These are phyloP conservation scores for Mastigias papua DNA, from an alignment of 30 jellyfish, hydroid and myxozoan genomes.

Conservation along the genomic window DNA sequence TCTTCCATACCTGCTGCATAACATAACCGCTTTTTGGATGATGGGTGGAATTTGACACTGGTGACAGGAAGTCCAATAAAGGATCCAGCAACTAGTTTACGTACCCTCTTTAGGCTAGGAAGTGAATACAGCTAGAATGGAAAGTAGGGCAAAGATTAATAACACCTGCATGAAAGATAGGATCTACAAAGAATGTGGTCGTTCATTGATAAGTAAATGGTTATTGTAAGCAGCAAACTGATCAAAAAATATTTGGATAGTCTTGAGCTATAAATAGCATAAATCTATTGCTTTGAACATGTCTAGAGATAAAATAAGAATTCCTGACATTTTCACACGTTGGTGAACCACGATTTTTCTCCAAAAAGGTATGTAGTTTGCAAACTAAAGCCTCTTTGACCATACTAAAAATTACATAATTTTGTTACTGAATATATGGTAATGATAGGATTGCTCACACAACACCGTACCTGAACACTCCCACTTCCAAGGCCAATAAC, in stretches of 20 bases:
- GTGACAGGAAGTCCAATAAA: constrained; percentile 83
- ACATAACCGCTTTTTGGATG: constrained; percentile 53
- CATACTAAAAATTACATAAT: too few relatives aligned
- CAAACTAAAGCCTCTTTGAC: too few relatives aligned
- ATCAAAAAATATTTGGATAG: too few relatives aligned
- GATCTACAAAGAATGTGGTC: too few relatives aligned
- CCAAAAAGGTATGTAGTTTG: too few relatives aligned
- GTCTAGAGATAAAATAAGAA: too few relatives aligned
- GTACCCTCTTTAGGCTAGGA: constrained; percentile 73
- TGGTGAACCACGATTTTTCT: too few relatives aligned
- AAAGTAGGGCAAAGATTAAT: background rate
- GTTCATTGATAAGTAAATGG: too few relatives aligned
- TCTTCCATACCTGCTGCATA: constrained; percentile 87
- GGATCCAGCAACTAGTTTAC: constrained; percentile 81
- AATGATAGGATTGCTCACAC: background rate
- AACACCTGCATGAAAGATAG: background rate
- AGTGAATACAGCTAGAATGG: constrained; percentile 61
- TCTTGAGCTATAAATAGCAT: too few relatives aligned
- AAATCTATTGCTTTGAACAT: too few relatives aligned
- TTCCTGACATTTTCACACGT: too few relatives aligned
- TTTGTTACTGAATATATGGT: background rate
- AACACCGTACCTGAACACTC: constrained; percentile 69
- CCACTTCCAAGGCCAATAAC: constrained; percentile 99
- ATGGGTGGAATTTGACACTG: constrained; percentile 83
- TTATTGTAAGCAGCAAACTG: too few relatives aligned